These are phyloP conservation scores for Nannoperca obscura DNA, from an alignment of 2,797 vertebrate genomes.

Conservation along the genomic window DNA sequence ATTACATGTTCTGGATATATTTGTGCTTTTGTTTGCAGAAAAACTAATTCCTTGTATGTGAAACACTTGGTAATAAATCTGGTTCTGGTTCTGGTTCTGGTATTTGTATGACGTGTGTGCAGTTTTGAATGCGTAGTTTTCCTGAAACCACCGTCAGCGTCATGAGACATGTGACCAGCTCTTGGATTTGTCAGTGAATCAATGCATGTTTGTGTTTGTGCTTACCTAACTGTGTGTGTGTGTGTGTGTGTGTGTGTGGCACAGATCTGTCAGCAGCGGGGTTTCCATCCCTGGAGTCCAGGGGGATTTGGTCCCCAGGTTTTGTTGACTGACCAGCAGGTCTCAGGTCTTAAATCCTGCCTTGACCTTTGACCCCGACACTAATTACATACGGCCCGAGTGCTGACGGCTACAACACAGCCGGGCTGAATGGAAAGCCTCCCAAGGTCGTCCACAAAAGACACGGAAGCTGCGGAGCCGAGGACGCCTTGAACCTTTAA, in stretches of 20 bases:
- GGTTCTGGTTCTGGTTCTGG: too few relatives aligned
- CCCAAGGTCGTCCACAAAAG: constrained; percentile 67
- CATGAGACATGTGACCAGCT: not conserved
- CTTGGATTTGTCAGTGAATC: not conserved
- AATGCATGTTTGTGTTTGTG: constrained; percentile 38
- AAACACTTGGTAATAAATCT: too few relatives aligned
- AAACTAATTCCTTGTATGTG: too few relatives aligned
- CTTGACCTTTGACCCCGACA: constrained; percentile 78
- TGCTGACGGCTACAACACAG: constrained; percentile 72
- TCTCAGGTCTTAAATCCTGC: constrained; percentile 71
- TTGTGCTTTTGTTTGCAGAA: too few relatives aligned
- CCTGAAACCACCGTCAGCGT: not conserved
- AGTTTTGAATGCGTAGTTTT: too few relatives aligned
- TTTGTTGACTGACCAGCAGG: constrained; percentile 80
- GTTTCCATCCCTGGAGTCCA: constrained; percentile 87
- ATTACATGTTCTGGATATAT: too few relatives aligned
- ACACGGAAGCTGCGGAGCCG: constrained; percentile 51
- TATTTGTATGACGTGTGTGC: too few relatives aligned
- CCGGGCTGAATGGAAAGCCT: constrained; percentile 46
- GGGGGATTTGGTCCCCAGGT: constrained; percentile 85
- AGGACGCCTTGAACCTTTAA: constrained; percentile 67
- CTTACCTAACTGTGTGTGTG: constrained; percentile 28
- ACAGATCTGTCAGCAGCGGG: constrained; percentile 87
- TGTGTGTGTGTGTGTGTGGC: constrained; percentile 51
- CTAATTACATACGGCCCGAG: constrained; percentile 78